Conservation (phyloP, 2,888 invertebrate species). For the Noctuana brunneofusca region DNA sequence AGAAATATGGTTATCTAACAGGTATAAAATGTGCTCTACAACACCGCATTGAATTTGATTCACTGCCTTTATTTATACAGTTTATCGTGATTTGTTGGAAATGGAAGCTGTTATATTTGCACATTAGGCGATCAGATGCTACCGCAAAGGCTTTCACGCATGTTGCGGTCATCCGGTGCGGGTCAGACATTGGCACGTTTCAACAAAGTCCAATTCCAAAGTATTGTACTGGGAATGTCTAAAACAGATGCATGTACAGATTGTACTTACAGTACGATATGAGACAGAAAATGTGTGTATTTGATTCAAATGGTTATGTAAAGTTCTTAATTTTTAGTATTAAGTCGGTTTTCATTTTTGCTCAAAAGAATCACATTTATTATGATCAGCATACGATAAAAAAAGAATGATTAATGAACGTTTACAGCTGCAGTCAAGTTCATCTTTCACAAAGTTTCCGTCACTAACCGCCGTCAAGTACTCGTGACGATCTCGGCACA, state of each 20-base stretch:
- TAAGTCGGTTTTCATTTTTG: not conserved
- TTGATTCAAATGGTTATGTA: too few relatives aligned
- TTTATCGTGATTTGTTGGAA: constrained; percentile 38
- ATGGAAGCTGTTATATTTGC: constrained; percentile 49
- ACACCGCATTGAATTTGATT: constrained; percentile 50
- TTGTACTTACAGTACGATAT: not conserved
- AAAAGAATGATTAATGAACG: not conserved
- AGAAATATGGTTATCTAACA: too few relatives aligned
- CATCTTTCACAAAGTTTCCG: constrained; percentile 14
- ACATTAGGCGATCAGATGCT: constrained; percentile 55
- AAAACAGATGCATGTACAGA: not conserved
- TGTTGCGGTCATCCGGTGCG: constrained; percentile 71
- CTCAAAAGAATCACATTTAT: too few relatives aligned
- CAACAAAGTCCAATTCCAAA: constrained; percentile 51
- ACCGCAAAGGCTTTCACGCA: constrained; percentile 77
- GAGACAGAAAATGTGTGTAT: not conserved
- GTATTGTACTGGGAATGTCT: not conserved
- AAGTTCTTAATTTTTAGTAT: too few relatives aligned
- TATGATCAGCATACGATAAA: not conserved
- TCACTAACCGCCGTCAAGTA: constrained; percentile 41
- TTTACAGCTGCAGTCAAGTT: not conserved
- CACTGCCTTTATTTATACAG: constrained; percentile 32
- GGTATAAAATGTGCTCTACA: not conserved
- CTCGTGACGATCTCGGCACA: constrained; percentile 48
- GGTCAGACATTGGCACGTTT: constrained; percentile 76